A percentile compares a stretch with the other conserved stretches of the same genome.
These are phyloP conservation scores for Macaca mulatta DNA, from an alignment of 2,113 vertebrate genomes.

Conservation along the genomic window DNA sequence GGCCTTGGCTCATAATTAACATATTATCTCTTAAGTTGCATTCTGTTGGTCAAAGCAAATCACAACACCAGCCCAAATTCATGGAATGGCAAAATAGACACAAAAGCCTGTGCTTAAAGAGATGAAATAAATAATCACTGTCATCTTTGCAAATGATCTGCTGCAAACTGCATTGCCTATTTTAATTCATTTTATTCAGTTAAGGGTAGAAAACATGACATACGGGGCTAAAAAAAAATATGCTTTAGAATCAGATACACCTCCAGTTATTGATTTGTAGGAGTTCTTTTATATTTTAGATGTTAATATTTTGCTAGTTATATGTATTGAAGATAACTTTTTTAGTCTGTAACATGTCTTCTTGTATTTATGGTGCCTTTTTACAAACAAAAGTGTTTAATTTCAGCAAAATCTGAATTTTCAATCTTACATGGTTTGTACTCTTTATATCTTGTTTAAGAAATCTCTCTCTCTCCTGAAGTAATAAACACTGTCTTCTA, in stretches of 20 bases:
- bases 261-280: background rate
- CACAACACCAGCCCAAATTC: background rate
- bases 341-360: background rate
- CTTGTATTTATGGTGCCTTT: background rate
- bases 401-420: background rate
- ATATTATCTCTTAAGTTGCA: rapidly evolving
- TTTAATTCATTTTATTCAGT: background rate
- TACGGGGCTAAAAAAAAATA: background rate
- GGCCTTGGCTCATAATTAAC: background rate
- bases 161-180: background rate
- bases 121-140: background rate
- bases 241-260: background rate
- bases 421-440: background rate
- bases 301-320: background rate
- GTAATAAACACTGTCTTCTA: background rate
- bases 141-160: background rate
- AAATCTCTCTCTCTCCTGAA: background rate
- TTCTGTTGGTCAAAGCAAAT: background rate
- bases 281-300: background rate
- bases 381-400: background rate
- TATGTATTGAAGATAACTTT: background rate
- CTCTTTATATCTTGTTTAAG: background rate
- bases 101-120: background rate
- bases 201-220: background rate
- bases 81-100: background rate